A percentile compares a stretch with the other conserved stretches of the same genome.
These are phyloP conservation scores for Prolemur simus DNA, from an alignment of 2,113 vertebrate species.

Conservation along the genomic window DNA sequence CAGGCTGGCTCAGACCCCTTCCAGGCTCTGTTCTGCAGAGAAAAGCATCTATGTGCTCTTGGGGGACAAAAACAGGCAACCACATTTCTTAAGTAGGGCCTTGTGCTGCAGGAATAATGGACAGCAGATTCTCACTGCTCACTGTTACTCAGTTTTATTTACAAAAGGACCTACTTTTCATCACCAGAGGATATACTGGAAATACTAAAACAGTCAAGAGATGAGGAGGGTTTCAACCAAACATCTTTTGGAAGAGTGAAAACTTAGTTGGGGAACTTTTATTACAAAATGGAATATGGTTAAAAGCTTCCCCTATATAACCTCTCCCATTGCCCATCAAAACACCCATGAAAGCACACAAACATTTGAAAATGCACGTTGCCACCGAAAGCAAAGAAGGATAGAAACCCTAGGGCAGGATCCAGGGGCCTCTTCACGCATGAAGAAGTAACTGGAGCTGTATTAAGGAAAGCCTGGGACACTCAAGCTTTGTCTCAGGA, in stretches of 20 bases:
- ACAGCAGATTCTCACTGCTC: background rate
- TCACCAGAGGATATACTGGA: background rate
- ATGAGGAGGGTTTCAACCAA: background rate
- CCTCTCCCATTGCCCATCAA: background rate
- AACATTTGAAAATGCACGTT: background rate
- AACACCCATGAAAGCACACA: background rate
- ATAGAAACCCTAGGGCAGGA: background rate
- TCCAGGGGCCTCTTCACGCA: background rate
- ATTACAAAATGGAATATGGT: background rate
- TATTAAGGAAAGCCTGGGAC: background rate
- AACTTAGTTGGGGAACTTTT: background rate
- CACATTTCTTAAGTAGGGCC: background rate
- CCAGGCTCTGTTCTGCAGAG: background rate
- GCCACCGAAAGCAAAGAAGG: background rate
- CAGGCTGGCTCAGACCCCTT: background rate
- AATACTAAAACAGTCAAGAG: background rate
- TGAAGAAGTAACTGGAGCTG: background rate
- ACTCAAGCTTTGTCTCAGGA: background rate
- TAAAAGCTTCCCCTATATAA: background rate
- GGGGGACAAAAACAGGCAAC: background rate
- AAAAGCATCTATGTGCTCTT: background rate
- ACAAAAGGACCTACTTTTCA: background rate
- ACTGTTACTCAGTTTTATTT: background rate
- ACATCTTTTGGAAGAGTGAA: background rate
- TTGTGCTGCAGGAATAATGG: background rate